Base-by-base conservation (phyloP, 37 sponge, comb jelly and placozoan genomes). In the Beroe forskalii region DNA sequence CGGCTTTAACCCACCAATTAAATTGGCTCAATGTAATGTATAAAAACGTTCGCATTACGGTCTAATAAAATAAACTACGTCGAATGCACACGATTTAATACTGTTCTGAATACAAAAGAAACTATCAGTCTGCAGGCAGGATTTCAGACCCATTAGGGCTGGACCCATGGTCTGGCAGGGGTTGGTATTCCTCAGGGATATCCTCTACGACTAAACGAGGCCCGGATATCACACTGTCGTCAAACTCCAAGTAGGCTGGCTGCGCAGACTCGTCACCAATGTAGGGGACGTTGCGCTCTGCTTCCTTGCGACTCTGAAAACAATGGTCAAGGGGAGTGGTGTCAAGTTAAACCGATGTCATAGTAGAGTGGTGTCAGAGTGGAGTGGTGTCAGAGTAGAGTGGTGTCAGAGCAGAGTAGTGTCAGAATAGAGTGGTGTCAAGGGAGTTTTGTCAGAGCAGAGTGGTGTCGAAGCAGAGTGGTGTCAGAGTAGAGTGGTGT, bases 261-360 rank as follows among this genome's bases (percentile, higher is more conserved):
- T 69, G 72, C 14, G 33, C 72, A 33, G 72, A 69, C 72, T 69
- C 72, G 39, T 69, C 72, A 33, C 33, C 32, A 17, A 32, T 32
- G 72, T 69, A 69, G 1, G 17, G 27, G 1, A 69, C 72, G 32
- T 37, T 69, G 2, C 72, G 36, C 38, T 2, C 72, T 2, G 72
- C 72, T 6, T 69, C 72, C 32, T 28, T 14, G 9, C 32, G 33
- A 9, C 2, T 69, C 72, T 69, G 72, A 33, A 69, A 64, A 20
- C 9, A 55, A 4, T 64, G 66, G 14, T 8, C 4, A 6, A 64
- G 6, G 6, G 12, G 55, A 48, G 55, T 48, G 55, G 55, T 48
- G 55, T 48, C 55, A 48, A 48, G 6, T 6, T 48, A 48, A 48
- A 48, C 12, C 12, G 55, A 48, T 48, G 55, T 48, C 12, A 48